Evolutionary conservation across 2,888 invertebrate genomes (phyloP).

Genomic region (Scotopteryx bipunctaria): DNA sequence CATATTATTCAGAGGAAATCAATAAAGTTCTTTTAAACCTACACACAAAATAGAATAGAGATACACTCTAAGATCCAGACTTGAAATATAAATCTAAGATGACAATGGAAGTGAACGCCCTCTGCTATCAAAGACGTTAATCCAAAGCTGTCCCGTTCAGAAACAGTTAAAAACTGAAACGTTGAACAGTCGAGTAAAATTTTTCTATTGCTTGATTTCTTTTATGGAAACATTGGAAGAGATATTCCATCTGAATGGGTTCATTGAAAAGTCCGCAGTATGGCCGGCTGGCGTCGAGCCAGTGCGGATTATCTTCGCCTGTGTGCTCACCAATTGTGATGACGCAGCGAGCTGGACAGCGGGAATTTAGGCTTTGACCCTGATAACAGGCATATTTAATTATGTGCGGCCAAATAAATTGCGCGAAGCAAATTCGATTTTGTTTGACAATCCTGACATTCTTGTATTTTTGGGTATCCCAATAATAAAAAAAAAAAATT

Average conservation of each 20-base stretch:
- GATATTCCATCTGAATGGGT: slow-evolving; percentile 79
- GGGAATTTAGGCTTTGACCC: slow-evolving; percentile 58
- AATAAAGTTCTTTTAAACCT: background rate
- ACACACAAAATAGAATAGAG: background rate
- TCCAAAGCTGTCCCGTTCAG: slow-evolving; percentile 27
- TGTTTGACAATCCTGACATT: slow-evolving; percentile 10
- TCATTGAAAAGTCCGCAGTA: slow-evolving; percentile 82
- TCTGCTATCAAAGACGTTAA: slow-evolving; percentile 24
- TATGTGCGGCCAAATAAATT: slow-evolving; percentile 39
- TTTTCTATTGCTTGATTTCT: slow-evolving; percentile 75
- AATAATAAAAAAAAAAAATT: background rate
- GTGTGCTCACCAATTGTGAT: slow-evolving; percentile 73
- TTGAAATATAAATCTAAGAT: slow-evolving; percentile 16
- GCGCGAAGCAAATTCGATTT: slow-evolving; percentile 16
- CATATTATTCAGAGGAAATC: background rate
- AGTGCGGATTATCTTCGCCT: slow-evolving; percentile 75
- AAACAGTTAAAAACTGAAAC: slow-evolving; percentile 37
- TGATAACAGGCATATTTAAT: slow-evolving; percentile 57
- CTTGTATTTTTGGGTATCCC: background rate
- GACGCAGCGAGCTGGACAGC: slow-evolving; percentile 62
- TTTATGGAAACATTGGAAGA: slow-evolving; percentile 78
- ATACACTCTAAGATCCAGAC: background rate
- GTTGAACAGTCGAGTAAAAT: slow-evolving; percentile 53
- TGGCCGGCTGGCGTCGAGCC: slow-evolving; percentile 74
- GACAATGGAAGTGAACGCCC: slow-evolving; percentile 1